A percentile compares a stretch with the other conserved stretches of the same genome.
Conservation (phyloP, 2,888 invertebrate genomes). For the Abscondita cerata region DNA sequence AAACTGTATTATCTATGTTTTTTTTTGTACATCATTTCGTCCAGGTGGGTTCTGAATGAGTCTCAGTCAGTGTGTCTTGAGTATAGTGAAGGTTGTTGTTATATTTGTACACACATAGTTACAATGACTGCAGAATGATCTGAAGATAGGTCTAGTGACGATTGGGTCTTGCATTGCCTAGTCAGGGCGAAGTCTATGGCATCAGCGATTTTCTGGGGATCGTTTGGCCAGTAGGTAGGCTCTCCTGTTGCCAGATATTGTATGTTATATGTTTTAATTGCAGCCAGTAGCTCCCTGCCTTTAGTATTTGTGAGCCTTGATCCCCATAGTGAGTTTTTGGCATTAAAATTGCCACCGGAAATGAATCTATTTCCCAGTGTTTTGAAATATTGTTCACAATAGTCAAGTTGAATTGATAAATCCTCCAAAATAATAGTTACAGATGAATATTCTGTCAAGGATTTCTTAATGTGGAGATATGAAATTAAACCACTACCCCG, state of each 20-base stretch:
- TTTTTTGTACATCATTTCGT: neutral
- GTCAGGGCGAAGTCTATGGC: slow-evolving; percentile 32
- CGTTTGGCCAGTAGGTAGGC: slow-evolving; percentile 43
- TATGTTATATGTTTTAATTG: slow-evolving; percentile 15
- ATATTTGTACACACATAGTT: neutral
- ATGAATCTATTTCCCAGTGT: slow-evolving; percentile 33
- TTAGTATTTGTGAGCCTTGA: slow-evolving; percentile 35
- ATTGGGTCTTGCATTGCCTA: neutral
- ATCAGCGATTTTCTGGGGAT: slow-evolving; percentile 31
- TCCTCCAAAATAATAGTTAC: no score
- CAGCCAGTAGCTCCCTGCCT: slow-evolving; percentile 6
- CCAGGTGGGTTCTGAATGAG: neutral
- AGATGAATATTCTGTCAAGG: no score
- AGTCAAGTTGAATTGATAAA: no score
- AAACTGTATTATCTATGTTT: neutral
- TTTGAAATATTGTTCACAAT: slow-evolving; percentile 32
- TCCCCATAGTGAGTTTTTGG: slow-evolving; percentile 39
- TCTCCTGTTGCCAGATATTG: slow-evolving; percentile 27
- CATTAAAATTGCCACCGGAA: slow-evolving; percentile 37
- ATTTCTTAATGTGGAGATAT: no score
- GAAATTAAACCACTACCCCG: no score
- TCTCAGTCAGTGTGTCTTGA: neutral
- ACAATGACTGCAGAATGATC: neutral
- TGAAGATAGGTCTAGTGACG: neutral
- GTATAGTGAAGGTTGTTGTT: neutral